Evolutionary conservation across 2,113 vertebrate genomes (phyloP).

Genomic region (Indicator maculatus): DNA sequence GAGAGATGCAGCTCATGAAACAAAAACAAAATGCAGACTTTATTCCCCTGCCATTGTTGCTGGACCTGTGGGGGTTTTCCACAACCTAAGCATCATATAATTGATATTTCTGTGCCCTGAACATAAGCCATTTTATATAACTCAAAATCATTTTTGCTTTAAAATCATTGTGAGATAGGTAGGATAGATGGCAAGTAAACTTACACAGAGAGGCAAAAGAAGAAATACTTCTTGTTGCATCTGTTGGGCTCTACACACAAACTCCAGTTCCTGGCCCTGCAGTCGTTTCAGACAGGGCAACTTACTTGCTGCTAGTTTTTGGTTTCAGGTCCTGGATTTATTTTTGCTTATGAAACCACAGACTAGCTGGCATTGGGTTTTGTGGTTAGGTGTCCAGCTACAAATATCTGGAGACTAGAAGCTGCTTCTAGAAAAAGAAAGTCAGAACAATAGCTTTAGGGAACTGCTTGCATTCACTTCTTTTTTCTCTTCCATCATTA

Average conservation of each 20-base stretch:
- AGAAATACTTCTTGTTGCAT: neutral
- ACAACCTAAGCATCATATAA: neutral
- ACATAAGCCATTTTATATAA: neutral
- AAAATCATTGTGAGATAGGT: neutral
- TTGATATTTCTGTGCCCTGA: neutral
- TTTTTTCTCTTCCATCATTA: neutral
- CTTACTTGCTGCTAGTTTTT: neutral
- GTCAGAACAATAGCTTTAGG: neutral
- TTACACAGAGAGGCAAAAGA: neutral
- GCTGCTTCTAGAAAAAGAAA: neutral
- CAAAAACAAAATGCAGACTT: neutral
- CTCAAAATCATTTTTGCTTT: neutral
- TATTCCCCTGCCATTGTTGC: neutral
- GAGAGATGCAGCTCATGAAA: neutral
- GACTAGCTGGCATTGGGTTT: neutral
- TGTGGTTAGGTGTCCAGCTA: neutral
- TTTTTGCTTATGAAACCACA: conserved; percentile 1
- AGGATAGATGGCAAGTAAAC: neutral
- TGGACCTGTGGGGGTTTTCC: neutral
- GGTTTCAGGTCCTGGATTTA: neutral
- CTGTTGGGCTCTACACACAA: neutral
- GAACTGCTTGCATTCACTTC: neutral
- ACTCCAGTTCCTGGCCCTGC: neutral
- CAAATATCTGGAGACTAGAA: neutral
- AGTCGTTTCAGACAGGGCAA: neutral